These are phyloP conservation scores for Stenurella melanura DNA, from an alignment of 2,888 invertebrate species.

Conservation along the genomic window DNA sequence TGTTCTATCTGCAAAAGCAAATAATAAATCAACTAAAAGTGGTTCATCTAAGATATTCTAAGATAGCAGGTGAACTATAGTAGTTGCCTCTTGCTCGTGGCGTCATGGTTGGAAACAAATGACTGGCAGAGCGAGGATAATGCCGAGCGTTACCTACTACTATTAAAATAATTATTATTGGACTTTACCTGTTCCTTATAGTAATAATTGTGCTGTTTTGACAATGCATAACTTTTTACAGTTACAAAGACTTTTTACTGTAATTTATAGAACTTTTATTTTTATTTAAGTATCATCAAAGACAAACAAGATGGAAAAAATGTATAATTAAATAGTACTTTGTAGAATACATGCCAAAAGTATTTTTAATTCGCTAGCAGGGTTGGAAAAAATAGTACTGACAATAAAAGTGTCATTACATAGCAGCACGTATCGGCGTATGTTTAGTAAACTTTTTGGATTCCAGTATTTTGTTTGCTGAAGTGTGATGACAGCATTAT, in stretches of 20 bases:
- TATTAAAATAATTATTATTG: constrained; percentile 74
- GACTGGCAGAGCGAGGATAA: constrained; percentile 75
- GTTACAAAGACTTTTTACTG: constrained; percentile 58
- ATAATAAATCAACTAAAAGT: constrained; percentile 65
- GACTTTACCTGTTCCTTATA: constrained; percentile 68
- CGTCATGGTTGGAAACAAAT: constrained; percentile 75
- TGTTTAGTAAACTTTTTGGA: no score
- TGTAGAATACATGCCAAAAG: background rate
- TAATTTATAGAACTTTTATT: constrained; percentile 46
- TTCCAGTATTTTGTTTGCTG: no score
- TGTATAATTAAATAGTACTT: constrained; percentile 23
- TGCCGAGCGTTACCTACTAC: constrained; percentile 73
- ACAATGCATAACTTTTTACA: constrained; percentile 66
- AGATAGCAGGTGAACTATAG: constrained; percentile 72
- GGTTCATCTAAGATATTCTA: constrained; percentile 68
- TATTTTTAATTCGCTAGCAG: no score
- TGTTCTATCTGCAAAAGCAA: constrained; percentile 56
- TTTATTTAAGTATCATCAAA: constrained; percentile 25
- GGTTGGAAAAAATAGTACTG: no score
- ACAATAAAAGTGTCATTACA: no score
- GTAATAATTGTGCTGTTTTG: constrained; percentile 68
- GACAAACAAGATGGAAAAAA: background rate
- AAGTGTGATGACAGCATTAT: no score
- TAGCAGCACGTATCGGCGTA: no score
- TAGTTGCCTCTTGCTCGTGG: constrained; percentile 73